Evolutionary conservation across 2,888 invertebrate genomes (phyloP), one percentile per base, ranked within the genome.

Genomic region (Minunthozetes semirufus): DNA sequence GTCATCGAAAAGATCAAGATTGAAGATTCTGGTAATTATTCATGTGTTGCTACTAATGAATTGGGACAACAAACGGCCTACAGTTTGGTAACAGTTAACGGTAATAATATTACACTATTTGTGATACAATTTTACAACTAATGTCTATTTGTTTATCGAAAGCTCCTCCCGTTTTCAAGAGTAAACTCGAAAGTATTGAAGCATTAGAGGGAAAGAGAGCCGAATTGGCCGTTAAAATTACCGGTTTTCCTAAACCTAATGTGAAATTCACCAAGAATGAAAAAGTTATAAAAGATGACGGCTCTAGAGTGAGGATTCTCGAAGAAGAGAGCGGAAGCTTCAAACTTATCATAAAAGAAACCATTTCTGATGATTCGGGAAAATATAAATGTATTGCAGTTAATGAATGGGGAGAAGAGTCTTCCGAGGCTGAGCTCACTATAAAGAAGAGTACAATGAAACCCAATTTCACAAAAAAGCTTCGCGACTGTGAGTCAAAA

Each of bases 1-100:
- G 71, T 75, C 11, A 75, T 75, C 0, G 63, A 71, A 25, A 75
- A 71, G 59, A 42, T 53, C 11, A 71, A 22, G 13, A 53, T 71
- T 13, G 75, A 75, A 61, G 75, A 75, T 56, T 70, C 75, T 13
- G 75, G 75, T 6, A 75, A 15, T 25, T 75, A 75, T 27, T 19
- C 50, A 76, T 91, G 94, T 72, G 80, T 82, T 76, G 82, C 82
- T 22, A 81, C 81, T 17, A 83, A 87, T 86, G 80, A 85, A 90
- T 72, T 94, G 78, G 92, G 91, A 80, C 93, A 94, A 83, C 91
- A 93, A 76, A 92, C 94, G 0, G 92, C 94, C 82, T 92, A 92
- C 83, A 94, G 93, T 88, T 90, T 91, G 80, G 87, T 94, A 81
- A 88, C 90, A 53, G 92, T 95, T 72, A 89, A 90, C 80, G 90